Conservation (phyloP, 2,113 vertebrate genomes). For the Pterocles burchelli region DNA sequence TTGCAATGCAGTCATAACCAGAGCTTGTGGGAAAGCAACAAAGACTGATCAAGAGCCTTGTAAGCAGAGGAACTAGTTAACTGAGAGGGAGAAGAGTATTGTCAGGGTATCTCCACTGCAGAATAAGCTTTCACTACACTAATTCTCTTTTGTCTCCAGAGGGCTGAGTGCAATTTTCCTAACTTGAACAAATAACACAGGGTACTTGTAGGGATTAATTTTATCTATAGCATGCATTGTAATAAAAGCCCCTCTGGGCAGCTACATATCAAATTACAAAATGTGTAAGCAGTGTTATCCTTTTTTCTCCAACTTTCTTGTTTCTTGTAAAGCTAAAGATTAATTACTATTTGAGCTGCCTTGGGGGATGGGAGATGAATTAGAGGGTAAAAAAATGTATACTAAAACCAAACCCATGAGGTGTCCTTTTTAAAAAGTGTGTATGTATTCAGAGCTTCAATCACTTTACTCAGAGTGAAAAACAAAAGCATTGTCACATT, state of each 20-base stretch:
- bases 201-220: constrained; percentile 42
- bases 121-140: constrained; percentile 15
- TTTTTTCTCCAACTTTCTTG: background rate
- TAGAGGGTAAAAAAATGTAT: background rate
- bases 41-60: background rate
- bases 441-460: background rate
- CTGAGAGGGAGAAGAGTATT: background rate
- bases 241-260: constrained; percentile 46
- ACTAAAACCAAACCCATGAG: background rate
- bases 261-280: constrained; percentile 51
- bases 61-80: background rate
- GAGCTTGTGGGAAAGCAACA: background rate
- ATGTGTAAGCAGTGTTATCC: background rate
- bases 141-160: constrained; percentile 26
- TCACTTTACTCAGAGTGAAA: background rate
- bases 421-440: background rate
- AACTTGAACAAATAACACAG: background rate
- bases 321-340: constrained; percentile 38
- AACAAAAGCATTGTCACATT: background rate
- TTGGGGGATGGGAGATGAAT: background rate
- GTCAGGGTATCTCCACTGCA: background rate
- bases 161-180: constrained; percentile 34
- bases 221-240: constrained; percentile 39
- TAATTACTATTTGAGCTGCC: constrained; percentile 26
- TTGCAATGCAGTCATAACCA: background rate